A percentile compares a stretch with the other conserved stretches of the same genome.
Evolutionary conservation across 2,797 vertebrate genomes (phyloP).

Genomic region (Hemibagrus guttatus): DNA sequence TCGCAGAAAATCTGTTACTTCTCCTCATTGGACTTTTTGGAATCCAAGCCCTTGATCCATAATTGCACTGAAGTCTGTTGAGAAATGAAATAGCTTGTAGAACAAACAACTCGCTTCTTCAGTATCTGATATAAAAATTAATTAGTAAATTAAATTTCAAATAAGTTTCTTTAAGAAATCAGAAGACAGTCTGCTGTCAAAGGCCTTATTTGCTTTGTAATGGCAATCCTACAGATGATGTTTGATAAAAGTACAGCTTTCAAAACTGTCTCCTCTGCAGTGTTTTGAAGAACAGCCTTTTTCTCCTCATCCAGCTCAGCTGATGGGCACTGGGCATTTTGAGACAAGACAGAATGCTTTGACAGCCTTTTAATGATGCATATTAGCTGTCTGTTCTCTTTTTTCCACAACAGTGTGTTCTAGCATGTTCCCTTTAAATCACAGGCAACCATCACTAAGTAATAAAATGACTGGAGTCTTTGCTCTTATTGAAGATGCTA

Average conservation of each 20-base stretch:
- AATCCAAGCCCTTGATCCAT: not conserved
- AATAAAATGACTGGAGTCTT: constrained; percentile 67
- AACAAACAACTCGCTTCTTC: not conserved
- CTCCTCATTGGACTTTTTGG: not conserved
- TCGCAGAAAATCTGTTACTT: not conserved
- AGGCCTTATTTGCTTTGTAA: constrained; percentile 70
- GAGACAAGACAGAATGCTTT: constrained; percentile 21
- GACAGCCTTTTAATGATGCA: not conserved
- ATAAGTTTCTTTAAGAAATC: constrained; percentile 68
- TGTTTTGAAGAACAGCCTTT: constrained; percentile 54
- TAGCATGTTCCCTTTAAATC: constrained; percentile 47
- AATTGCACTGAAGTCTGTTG: not conserved
- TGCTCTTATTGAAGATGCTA: constrained; percentile 77
- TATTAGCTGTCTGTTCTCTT: constrained; percentile 22
- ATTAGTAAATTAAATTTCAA: constrained; percentile 78
- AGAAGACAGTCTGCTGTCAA: constrained; percentile 62
- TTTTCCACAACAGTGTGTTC: constrained; percentile 28
- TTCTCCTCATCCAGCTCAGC: constrained; percentile 19
- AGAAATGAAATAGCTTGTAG: not conserved
- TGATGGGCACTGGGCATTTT: constrained; percentile 59
- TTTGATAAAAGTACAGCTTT: constrained; percentile 74
- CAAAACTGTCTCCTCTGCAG: constrained; percentile 49
- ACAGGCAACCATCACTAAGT: constrained; percentile 44
- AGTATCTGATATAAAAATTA: constrained; percentile 67
- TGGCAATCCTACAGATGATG: constrained; percentile 72